Evolutionary conservation across 1,140 invertebrate genomes (phyloP).

Genomic region (Lasioglossum baleicum): DNA sequence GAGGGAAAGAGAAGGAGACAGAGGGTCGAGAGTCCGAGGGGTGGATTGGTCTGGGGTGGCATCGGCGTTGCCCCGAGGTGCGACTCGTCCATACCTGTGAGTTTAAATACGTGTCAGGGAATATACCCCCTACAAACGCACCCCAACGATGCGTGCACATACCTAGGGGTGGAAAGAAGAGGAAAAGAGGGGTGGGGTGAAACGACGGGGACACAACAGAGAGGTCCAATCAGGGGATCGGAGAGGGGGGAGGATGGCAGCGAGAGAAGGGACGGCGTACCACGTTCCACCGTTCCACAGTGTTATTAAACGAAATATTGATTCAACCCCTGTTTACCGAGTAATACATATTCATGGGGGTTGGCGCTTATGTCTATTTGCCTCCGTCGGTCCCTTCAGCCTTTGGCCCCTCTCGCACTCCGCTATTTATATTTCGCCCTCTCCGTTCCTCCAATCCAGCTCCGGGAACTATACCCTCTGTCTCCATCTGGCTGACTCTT

Average conservation of each 20-base stretch:
- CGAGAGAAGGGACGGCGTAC: conserved; percentile 31
- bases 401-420: conserved; percentile 28
- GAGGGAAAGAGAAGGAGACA: not conserved
- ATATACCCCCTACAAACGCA: conserved; percentile 22
- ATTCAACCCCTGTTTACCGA: conserved; percentile 80
- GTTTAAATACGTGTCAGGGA: conserved; percentile 46
- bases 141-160: conserved; percentile 14
- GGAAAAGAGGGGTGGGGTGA: not conserved
- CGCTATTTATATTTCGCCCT: conserved; percentile 2
- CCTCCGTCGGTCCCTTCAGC: conserved; percentile 62
- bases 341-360: conserved; percentile 80
- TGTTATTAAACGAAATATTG: conserved; percentile 81
- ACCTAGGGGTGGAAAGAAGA: conserved; percentile 1
- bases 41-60: conserved; percentile 6
- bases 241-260: not conserved
- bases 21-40: conserved; percentile 24
- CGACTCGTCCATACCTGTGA: conserved; percentile 47
- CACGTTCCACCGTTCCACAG: conserved; percentile 53
- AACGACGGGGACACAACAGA: not conserved
- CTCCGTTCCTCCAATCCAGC: not conserved
- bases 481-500: not conserved
- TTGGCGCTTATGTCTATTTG: conserved; percentile 73
- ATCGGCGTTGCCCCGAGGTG: conserved; percentile 42
- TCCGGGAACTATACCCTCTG: not conserved
- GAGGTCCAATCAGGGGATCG: conserved; percentile 7